Percentiles rank a stretch among this genome's conserved stretches.
These are phyloP conservation scores for Istiophorus platypterus DNA, from an alignment of 2,113 vertebrate genomes.

Conservation along the genomic window DNA sequence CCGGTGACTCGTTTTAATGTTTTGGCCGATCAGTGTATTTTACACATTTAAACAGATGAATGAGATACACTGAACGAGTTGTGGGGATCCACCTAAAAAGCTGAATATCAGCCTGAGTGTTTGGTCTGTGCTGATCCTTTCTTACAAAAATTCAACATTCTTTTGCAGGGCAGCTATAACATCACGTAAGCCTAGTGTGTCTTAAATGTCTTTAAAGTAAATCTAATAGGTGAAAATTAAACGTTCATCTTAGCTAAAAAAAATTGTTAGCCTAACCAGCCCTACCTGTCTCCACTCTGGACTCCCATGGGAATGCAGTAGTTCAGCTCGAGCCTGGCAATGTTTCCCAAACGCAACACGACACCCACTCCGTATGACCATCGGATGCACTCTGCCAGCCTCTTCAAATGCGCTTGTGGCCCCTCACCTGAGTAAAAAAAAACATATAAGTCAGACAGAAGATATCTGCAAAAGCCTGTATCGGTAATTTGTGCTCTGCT, in stretches of 20 bases:
- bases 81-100: too few relatives aligned
- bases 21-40: too few relatives aligned
- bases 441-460: not conserved
- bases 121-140: too few relatives aligned
- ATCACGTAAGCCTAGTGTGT: not conserved
- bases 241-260: not conserved
- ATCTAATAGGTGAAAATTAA: not conserved
- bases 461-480: not conserved
- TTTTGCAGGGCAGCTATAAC: too few relatives aligned
- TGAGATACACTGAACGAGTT: too few relatives aligned
- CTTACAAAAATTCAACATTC: too few relatives aligned
- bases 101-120: too few relatives aligned
- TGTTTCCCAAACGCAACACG: conserved; percentile 95
- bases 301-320: conserved; percentile 99
- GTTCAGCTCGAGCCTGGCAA: conserved; percentile 95
- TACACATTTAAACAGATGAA: too few relatives aligned
- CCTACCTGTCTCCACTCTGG: conserved; percentile 94
- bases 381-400: conserved; percentile 92
- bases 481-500: not conserved
- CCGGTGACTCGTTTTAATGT: too few relatives aligned
- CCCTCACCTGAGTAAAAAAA: conserved; percentile 88
- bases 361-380: conserved; percentile 96
- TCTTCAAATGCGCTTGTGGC: conserved; percentile 90
- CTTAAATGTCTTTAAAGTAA: not conserved
- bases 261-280: not conserved